Conservation (phyloP, 2,888 invertebrate species). For the Fragum sueziense region DNA sequence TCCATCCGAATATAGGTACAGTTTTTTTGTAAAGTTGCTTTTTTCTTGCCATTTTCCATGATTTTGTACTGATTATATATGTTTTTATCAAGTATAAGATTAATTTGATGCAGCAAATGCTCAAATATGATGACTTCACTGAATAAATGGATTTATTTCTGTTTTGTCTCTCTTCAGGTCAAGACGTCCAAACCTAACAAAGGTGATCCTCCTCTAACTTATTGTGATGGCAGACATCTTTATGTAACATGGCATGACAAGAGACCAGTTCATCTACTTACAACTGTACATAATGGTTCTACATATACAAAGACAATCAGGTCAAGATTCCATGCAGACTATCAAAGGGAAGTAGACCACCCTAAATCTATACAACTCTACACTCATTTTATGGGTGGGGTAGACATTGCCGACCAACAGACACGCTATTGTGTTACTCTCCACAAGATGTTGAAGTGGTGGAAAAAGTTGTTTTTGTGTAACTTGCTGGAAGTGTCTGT, state of each 20-base stretch:
- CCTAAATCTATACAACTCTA: conserved; percentile 27
- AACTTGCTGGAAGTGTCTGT: conserved; percentile 38
- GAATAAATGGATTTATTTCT: too few species aligned
- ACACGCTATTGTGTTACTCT: conserved; percentile 19
- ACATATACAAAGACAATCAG: conserved; percentile 22
- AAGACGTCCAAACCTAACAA: too few species aligned
- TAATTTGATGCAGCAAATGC: too few species aligned
- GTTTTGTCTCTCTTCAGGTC: too few species aligned
- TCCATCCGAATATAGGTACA: neutral
- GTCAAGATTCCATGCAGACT: conserved; percentile 26
- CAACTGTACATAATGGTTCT: conserved; percentile 31
- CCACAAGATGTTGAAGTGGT: conserved; percentile 42
- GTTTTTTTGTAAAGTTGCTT: neutral
- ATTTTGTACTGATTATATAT: neutral
- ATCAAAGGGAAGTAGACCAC: conserved; percentile 23
- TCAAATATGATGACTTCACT: too few species aligned
- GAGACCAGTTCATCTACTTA: conserved; percentile 11
- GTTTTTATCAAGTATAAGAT: too few species aligned
- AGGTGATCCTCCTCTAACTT: too few species aligned
- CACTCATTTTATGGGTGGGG: conserved; percentile 38
- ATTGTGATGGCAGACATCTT: neutral
- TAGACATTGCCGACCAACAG: conserved; percentile 38
- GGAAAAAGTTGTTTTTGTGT: conserved; percentile 44
- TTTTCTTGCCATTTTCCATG: neutral
- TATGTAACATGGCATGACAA: neutral